Conservation (phyloP, 1,140 invertebrate genomes). For the Hestina assimilis region DNA sequence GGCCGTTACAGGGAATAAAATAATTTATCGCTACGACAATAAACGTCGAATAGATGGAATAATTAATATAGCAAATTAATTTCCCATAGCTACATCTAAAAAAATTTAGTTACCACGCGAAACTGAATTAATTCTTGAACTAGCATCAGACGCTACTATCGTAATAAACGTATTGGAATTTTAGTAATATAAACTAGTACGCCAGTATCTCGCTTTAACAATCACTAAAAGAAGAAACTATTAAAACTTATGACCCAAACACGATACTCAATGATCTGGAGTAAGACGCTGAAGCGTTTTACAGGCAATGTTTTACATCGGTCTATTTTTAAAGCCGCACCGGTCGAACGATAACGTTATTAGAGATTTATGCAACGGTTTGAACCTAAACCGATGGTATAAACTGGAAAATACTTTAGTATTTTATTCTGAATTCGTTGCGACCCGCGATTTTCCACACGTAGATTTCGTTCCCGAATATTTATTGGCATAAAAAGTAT, state of each 20-base stretch:
- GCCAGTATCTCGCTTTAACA: background rate
- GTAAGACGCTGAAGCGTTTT: constrained; percentile 61
- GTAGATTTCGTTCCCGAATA: too few species aligned
- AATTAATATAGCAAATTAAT: too few species aligned
- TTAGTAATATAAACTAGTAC: background rate
- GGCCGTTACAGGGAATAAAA: constrained; percentile 9
- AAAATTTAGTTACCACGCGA: background rate
- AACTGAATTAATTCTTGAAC: too few species aligned
- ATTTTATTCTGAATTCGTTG: too few species aligned
- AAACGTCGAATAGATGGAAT: too few species aligned
- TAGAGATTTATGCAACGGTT: constrained; percentile 57
- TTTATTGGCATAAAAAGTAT: too few species aligned
- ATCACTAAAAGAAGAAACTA: constrained; percentile 11
- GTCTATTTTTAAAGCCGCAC: constrained; percentile 62
- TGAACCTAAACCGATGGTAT: constrained; percentile 42
- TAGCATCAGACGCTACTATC: too few species aligned
- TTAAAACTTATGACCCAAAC: background rate
- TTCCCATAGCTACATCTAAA: background rate
- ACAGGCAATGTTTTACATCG: constrained; percentile 47
- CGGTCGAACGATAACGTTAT: constrained; percentile 47
- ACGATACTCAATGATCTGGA: constrained; percentile 39
- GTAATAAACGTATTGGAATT: too few species aligned
- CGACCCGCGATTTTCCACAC: too few species aligned
- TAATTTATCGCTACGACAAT: too few species aligned
- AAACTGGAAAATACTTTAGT: too few species aligned